Evolutionary conservation across 2,113 vertebrate species (phyloP), one percentile per base, ranked within the genome.

Genomic region (Dipodomys stephensi): DNA sequence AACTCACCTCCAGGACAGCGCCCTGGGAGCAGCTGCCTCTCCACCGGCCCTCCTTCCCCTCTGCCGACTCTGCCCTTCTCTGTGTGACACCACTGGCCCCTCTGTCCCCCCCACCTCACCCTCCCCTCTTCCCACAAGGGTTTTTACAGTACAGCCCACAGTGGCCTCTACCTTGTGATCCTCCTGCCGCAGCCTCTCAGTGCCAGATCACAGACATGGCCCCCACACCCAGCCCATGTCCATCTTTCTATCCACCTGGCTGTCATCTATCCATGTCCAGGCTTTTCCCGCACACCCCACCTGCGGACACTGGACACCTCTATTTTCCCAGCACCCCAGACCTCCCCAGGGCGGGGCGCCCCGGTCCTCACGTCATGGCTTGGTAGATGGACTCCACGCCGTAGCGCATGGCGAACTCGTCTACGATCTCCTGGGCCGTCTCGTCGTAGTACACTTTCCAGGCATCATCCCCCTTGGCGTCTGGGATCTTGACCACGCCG

Each of bases 381-480:
- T 99, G 99, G 96, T 99, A 99, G 98, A 99, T 99, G 97, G 99
- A 99, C 97, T 99, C 99, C 10, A 99, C 99, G 1, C 99, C 99
- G 0, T 99, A 99, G 96, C 99, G 99, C 99, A 99, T 99, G 67
- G 99, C 99, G 74, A 99, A 99, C 98, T 99, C 99, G 0, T 99
- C 99, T 76, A 99, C 99, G 0, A 99, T 99, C 97, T 99, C 99
- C 97, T 99, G 99, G 0, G 99, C 99, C 0, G 99, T 99, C 97
- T 99, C 99, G 13, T 99, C 99, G 4, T 99, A 99, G 96, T 99
- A 99, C 6, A 99, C 99, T 95, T 99, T 99, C 99, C 99, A 99
- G 2, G 99, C 99, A 0, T 99, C 99, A 0, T 99, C 99, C 0
- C 99, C 99, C 95, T 99, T 99, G 83, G 99, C 99, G 0, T 99